Base-by-base conservation (phyloP, 2,797 vertebrate genomes). In the Alauda arvensis region DNA sequence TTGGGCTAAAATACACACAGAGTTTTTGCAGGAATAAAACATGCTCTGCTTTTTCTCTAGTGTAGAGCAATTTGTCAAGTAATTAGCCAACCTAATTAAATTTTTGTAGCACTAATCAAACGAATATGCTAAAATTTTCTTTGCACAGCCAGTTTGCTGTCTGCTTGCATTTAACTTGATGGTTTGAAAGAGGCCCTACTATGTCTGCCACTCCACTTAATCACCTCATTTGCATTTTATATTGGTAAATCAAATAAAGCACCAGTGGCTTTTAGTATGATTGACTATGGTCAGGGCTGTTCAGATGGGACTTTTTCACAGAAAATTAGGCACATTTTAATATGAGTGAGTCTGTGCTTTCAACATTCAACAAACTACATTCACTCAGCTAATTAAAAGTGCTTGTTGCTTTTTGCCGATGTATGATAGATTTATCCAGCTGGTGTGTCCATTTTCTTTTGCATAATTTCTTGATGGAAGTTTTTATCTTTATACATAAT, bases 201-300 rank as follows among this genome's bases (percentile, higher is more conserved):
- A 97, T 97, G 97, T 97, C 98, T 98, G 97, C 98, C 98, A 99
- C 98, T 99, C 98, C 98, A 99, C 98, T 99, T 99, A 98, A 99
- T 98, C 98, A 99, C 98, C 98, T 99, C 91, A 99, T 99, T 99
- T 99, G 98, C 99, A 99, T 99, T 99, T 99, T 99, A 99, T 99
- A 99, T 99, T 99, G 99, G 98, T 99, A 99, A 99, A 99, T 99
- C 99, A 99, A 99, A 99, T 99, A 99, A 99, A 99, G 98, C 98
- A 99, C 98, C 98, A 97, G 95, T 98, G 97, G 99, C 99, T 99
- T 99, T 99, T 99, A 99, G 98, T 98, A 98, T 99, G 99, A 99
- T 99, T 99, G 98, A 99, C 98, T 98, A 98, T 97, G 97, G 98
- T 98, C 98, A 98, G 98, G 98, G 98, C 98, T 98, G 98, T 97